Base-by-base conservation (phyloP, 2,113 vertebrate genomes). In the cat (Felis catus) region DNA sequence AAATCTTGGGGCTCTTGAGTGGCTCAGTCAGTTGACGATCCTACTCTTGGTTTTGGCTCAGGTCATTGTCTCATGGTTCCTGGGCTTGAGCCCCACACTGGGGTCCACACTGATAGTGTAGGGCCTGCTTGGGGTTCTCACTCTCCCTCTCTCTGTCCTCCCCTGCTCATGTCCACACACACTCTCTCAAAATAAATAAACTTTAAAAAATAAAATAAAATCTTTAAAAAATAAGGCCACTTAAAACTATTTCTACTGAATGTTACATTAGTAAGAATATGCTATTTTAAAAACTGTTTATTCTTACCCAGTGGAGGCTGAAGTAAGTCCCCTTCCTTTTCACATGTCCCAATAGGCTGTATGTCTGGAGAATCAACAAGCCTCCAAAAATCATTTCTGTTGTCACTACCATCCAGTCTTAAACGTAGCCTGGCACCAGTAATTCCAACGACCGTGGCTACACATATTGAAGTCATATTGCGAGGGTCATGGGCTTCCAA, bases 341-440 rank as follows among this genome's bases (percentile, higher is more conserved):
- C 99, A 76, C 99, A 99, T 55, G 99, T 99, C 76, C 99, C 99
- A 0, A 99, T 98, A 27, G 99, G 99, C 96, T 99, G 99, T 97
- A 99, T 99, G 73, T 99, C 99, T 0, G 99, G 98, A n/a, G 99
- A 99, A 98, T 99, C 99, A 9, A 99, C 99, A 87, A 99, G 99
- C 41, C 99, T 99, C 99, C 99, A 99, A 98, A 99, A 99, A 98
- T 99, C 99, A 89, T 99, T 99, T 98, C 99, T 99, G 98, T 99
- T 99, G 98, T 99, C 99, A 18, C 99, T 99, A 63, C 99, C 99
- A 61, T 99, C 99, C 94, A 99, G 99, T 3, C 99, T 98, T 92
- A 99, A 98, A 33, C 99, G 99, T 25, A 99, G 98, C 58, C 99
- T 99, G 55, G 99, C 99, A 39, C 99, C 99, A 1, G 99, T 99